Evolutionary conservation across 2,888 invertebrate species (phyloP).

Genomic region (Microdon myrmicae): DNA sequence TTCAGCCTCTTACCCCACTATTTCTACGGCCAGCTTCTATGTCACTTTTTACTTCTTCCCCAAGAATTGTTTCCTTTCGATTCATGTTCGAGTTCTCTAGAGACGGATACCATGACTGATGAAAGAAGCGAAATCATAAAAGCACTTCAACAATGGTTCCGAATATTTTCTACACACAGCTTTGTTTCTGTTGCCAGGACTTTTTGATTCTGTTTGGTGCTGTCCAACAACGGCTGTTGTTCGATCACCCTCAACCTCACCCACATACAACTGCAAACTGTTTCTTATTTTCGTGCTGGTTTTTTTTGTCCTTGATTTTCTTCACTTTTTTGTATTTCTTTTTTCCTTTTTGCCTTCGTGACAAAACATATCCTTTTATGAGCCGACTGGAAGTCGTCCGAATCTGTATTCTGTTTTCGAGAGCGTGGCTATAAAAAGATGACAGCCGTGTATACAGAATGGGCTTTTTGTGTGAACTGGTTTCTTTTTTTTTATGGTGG

Average conservation of each 20-base stretch:
- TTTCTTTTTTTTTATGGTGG: conserved; percentile 3
- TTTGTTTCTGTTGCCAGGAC: background rate
- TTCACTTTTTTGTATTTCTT: background rate
- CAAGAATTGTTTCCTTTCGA: too few species aligned
- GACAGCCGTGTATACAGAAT: conserved; percentile 36
- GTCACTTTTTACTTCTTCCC: too few species aligned
- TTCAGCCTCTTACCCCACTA: too few species aligned
- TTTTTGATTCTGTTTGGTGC: conserved; percentile 8
- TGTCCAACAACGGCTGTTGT: conserved; percentile 1
- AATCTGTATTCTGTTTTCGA: conserved; percentile 16
- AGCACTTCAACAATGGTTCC: conserved; percentile 27
- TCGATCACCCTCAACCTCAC: conserved; percentile 27
- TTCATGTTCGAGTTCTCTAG: too few species aligned
- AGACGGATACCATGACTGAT: too few species aligned
- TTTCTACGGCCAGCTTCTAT: too few species aligned
- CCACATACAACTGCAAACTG: background rate
- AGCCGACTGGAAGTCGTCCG: conserved; percentile 21
- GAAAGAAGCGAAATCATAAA: conserved; percentile 45
- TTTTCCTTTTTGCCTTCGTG: too few species aligned
- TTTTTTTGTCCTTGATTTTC: conserved; percentile 3
- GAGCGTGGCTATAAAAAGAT: conserved; percentile 43
- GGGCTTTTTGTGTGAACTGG: conserved; percentile 28
- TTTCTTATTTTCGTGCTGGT: background rate
- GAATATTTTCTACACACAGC: conserved; percentile 15
- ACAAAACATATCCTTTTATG: conserved; percentile 14